Evolutionary conservation across 1,140 invertebrate species (phyloP).

Genomic region (Physella acuta): DNA sequence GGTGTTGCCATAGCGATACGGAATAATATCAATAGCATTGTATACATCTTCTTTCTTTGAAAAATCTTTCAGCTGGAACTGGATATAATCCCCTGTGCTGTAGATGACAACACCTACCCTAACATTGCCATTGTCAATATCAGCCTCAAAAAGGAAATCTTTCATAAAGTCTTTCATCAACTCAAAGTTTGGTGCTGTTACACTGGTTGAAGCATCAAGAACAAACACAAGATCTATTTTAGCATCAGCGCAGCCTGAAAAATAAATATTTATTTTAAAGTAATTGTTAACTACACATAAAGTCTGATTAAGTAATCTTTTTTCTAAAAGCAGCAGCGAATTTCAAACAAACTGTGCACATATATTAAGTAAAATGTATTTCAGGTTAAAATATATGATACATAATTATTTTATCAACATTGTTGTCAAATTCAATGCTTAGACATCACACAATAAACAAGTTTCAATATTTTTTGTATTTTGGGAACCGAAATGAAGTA

Average conservation of each 20-base stretch:
- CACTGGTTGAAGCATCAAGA: conserved; percentile 45
- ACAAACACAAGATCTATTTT: conserved; percentile 43
- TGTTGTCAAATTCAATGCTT: too few relatives aligned
- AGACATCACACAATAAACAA: too few relatives aligned
- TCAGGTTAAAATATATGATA: too few relatives aligned
- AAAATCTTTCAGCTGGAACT: conserved; percentile 43
- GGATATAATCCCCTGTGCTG: conserved; percentile 38
- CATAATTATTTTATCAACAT: too few relatives aligned
- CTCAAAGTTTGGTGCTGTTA: conserved; percentile 38
- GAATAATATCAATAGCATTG: conserved; percentile 40
- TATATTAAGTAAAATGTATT: too few relatives aligned
- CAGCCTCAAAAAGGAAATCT: conserved; percentile 37
- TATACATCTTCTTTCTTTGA: conserved; percentile 31
- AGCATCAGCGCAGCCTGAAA: conserved; percentile 25
- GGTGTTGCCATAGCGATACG: conserved; percentile 46
- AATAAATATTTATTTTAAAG: too few relatives aligned
- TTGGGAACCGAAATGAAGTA: too few relatives aligned
- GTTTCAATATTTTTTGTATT: too few relatives aligned
- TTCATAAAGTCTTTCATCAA: conserved; percentile 42
- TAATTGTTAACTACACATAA: too few relatives aligned
- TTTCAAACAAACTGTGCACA: too few relatives aligned
- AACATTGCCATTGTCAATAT: conserved; percentile 44
- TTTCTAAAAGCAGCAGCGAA: too few relatives aligned
- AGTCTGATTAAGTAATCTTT: too few relatives aligned
- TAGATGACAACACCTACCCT: conserved; percentile 45